These are phyloP conservation scores for Beroe forskalii DNA, from an alignment of 37 sponge, comb jelly and placozoan genomes.

Conservation along the genomic window DNA sequence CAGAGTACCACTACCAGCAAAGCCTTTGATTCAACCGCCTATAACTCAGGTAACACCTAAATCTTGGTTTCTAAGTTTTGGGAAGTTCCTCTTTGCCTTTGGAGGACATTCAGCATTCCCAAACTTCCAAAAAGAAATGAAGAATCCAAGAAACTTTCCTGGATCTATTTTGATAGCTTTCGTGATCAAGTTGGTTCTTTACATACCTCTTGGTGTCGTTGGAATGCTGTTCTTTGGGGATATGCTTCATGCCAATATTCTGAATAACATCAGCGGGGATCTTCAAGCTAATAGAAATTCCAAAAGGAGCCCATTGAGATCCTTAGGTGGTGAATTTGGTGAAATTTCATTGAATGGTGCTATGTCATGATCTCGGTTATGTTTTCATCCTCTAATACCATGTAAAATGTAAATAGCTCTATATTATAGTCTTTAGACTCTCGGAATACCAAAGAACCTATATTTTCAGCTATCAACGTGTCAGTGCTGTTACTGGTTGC, in stretches of 20 bases:
- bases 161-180: neutral
- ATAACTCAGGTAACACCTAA: slow-evolving; percentile 19
- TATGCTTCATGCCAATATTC: neutral
- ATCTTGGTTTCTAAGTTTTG: slow-evolving; percentile 52
- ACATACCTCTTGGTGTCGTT: neutral
- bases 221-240: slow-evolving; percentile 37
- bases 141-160: slow-evolving; percentile 18
- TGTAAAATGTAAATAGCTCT: too few species aligned
- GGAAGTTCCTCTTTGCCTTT: slow-evolving; percentile 50
- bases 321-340: too few species aligned
- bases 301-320: too few species aligned
- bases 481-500: slow-evolving; percentile 8
- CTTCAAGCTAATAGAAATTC: too few species aligned
- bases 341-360: too few species aligned
- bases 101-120: slow-evolving; percentile 45
- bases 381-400: too few species aligned
- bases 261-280: slow-evolving; percentile 1
- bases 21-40: too few species aligned
- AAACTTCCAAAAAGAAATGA: slow-evolving; percentile 51
- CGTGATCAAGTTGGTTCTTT: slow-evolving; percentile 10
- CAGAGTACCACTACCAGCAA: too few species aligned
- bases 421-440: too few species aligned
- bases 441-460: too few species aligned
- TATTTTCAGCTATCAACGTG: neutral
- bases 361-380: too few species aligned